Percentiles rank a stretch among this genome's conserved stretches.
These are phyloP conservation scores for Palloptera scutellata DNA, from an alignment of 2,888 invertebrate species.

Conservation along the genomic window DNA sequence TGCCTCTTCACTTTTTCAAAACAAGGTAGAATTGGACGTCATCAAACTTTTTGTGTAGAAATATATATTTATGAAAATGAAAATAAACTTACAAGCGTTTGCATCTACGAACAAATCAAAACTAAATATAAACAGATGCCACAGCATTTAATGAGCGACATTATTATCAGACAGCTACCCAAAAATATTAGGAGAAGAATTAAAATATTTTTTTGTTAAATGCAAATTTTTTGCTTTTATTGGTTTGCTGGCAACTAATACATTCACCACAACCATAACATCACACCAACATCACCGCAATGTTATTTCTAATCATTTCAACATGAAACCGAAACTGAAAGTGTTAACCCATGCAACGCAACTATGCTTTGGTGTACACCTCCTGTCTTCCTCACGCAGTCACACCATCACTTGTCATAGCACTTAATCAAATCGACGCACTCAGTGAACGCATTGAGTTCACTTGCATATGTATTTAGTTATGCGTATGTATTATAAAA, in stretches of 20 bases:
- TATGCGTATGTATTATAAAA: too few species aligned
- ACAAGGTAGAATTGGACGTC: conserved; percentile 57
- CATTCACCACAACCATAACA: conserved; percentile 22
- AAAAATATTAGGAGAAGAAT: background rate
- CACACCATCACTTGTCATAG: too few species aligned
- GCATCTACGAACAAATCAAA: too few species aligned
- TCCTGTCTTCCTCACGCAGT: too few species aligned
- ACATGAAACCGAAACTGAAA: too few species aligned
- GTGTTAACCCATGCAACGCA: too few species aligned
- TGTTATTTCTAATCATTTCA: too few species aligned
- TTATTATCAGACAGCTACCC: conserved; percentile 34
- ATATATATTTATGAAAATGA: conserved; percentile 19
- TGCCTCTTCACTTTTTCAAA: conserved; percentile 42
- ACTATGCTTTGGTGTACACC: too few species aligned
- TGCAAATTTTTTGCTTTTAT: background rate
- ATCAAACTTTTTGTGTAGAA: conserved; percentile 35
- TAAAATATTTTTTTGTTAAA: background rate
- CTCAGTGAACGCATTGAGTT: too few species aligned
- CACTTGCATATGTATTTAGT: too few species aligned
- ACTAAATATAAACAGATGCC: conserved; percentile 31
- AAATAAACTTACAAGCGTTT: background rate
- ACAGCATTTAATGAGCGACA: conserved; percentile 38
- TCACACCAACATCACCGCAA: conserved; percentile 20
- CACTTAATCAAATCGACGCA: too few species aligned
- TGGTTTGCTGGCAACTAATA: background rate